A percentile compares a stretch with the other conserved stretches of the same genome.
These are phyloP conservation scores for Xiphydria camelus DNA, from an alignment of 2,888 invertebrate genomes.

Conservation along the genomic window DNA sequence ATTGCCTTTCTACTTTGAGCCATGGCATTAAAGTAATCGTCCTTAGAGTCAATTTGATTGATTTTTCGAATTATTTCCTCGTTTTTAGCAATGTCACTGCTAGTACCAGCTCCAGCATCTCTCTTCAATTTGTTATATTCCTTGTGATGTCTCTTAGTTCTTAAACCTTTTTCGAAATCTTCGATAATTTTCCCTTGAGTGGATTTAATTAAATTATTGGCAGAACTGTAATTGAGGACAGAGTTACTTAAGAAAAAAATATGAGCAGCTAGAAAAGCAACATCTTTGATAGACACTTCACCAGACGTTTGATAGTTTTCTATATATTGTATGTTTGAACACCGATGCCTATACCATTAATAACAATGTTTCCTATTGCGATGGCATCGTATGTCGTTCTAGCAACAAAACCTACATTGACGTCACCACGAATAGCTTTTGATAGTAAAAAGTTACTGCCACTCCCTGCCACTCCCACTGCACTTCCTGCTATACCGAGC, in stretches of 20 bases:
- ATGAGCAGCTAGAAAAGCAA: slow-evolving; percentile 20
- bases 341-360: slow-evolving; percentile 30
- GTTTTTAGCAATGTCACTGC: slow-evolving; percentile 15
- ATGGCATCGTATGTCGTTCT: slow-evolving; percentile 30
- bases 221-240: slow-evolving; percentile 31
- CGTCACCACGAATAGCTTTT: slow-evolving; percentile 27
- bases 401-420: slow-evolving; percentile 19
- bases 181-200: no score
- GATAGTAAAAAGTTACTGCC: slow-evolving; percentile 32
- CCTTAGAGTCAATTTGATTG: slow-evolving; percentile 15
- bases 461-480: slow-evolving; percentile 28
- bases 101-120: slow-evolving; percentile 20
- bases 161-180: slow-evolving; percentile 34
- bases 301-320: slow-evolving; percentile 17
- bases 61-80: slow-evolving; percentile 36
- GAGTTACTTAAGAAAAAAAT: slow-evolving; percentile 39
- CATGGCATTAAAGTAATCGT: slow-evolving; percentile 10
- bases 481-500: slow-evolving; percentile 34
- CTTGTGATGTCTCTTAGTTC: slow-evolving; percentile 33
- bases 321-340: slow-evolving; percentile 28
- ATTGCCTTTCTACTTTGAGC: slow-evolving; percentile 6
- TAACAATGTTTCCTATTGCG: slow-evolving; percentile 24
- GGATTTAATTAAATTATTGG: slow-evolving; percentile 32
- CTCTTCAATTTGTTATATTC: slow-evolving; percentile 27
- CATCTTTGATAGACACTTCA: slow-evolving; percentile 14